These are phyloP conservation scores for Helicorthomorpha holstii DNA, from an alignment of 1,140 invertebrate genomes.

Conservation along the genomic window DNA sequence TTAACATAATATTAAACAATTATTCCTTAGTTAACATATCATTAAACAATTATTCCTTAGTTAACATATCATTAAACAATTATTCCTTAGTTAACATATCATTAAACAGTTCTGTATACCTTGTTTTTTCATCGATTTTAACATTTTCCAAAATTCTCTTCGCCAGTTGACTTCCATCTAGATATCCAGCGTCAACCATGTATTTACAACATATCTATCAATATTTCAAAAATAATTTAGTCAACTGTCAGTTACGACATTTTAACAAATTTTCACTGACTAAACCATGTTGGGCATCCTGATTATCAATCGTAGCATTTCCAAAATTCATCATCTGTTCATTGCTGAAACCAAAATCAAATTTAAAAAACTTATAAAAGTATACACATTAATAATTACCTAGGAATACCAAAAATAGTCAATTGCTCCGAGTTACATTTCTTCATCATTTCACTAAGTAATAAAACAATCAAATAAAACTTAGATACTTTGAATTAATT, in stretches of 20 bases:
- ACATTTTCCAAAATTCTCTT: background rate
- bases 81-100: too few relatives aligned
- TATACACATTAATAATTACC: background rate
- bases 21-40: too few relatives aligned
- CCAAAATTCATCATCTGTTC: background rate
- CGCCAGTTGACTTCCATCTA: background rate
- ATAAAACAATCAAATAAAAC: background rate
- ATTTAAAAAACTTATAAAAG: background rate
- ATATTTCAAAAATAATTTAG: background rate
- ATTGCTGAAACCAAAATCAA: background rate
- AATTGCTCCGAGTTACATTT: background rate
- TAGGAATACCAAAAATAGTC: background rate
- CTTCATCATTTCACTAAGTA: background rate
- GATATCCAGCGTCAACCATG: background rate
- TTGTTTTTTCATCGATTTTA: too few relatives aligned
- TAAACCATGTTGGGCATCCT: background rate
- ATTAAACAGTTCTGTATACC: too few relatives aligned
- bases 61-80: too few relatives aligned
- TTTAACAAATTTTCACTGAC: background rate
- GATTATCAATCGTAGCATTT: background rate
- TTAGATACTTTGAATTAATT: background rate
- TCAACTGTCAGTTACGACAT: background rate
- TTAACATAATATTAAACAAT: too few relatives aligned
- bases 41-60: too few relatives aligned
- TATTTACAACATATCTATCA: background rate